Conservation (phyloP, 2,888 invertebrate species). For the Drosophila acutilabella region DNA sequence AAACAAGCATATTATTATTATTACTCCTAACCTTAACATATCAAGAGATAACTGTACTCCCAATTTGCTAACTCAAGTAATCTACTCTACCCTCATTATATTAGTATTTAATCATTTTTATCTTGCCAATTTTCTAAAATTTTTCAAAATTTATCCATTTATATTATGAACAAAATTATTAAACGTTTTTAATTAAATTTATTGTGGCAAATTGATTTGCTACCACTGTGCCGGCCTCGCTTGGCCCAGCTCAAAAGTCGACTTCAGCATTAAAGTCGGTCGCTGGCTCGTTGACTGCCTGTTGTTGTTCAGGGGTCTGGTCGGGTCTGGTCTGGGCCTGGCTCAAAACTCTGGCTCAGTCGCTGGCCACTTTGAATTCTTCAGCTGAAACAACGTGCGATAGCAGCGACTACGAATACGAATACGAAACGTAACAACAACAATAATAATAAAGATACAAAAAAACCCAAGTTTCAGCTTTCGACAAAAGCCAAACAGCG, state of each 20-base stretch:
- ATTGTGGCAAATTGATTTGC: slow-evolving; percentile 1
- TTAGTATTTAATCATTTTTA: no score
- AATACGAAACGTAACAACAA: slow-evolving; percentile 47
- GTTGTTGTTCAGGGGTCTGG: slow-evolving; percentile 59
- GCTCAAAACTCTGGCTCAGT: slow-evolving; percentile 40
- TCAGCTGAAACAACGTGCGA: slow-evolving; percentile 68
- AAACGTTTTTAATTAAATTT: no score
- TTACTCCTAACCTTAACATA: no score
- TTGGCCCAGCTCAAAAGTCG: slow-evolving; percentile 65
- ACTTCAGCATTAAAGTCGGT: slow-evolving; percentile 79
- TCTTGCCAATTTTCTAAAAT: no score
- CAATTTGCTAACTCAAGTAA: no score
- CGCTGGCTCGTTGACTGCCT: slow-evolving; percentile 59
- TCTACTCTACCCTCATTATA: no score
- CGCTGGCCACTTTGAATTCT: slow-evolving; percentile 73
- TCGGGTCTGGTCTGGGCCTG: slow-evolving; percentile 62
- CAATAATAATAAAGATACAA: slow-evolving; percentile 17
- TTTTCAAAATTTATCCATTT: no score
- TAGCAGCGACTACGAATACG: slow-evolving; percentile 56
- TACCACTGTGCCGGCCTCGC: slow-evolving; percentile 66
- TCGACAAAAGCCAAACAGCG: slow-evolving; percentile 62
- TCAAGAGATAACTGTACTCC: no score
- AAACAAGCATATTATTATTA: no score
- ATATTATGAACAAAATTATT: no score
- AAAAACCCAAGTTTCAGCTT: slow-evolving; percentile 76